These are phyloP conservation scores for Mizuhopecten yessoensis DNA, from an alignment of 1,140 invertebrate genomes.

Conservation along the genomic window DNA sequence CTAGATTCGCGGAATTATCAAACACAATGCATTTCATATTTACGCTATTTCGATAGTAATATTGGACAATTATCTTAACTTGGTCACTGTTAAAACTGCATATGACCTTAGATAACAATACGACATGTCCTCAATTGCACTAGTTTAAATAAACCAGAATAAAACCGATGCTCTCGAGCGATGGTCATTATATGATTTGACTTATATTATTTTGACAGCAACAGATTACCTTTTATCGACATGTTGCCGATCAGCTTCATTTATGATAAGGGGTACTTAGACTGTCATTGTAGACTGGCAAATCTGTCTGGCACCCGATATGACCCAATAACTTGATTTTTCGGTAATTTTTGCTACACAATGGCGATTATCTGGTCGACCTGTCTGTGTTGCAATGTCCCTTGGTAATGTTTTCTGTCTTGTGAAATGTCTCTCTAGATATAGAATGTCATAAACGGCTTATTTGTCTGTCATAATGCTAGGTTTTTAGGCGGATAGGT, in stretches of 20 bases:
- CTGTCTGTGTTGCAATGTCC: neutral
- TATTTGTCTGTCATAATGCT: neutral
- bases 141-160: too few species aligned
- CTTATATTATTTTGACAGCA: neutral
- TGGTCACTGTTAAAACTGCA: too few species aligned
- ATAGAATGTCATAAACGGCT: neutral
- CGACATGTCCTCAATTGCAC: too few species aligned
- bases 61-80: too few species aligned
- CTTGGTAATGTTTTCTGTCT: neutral
- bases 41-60: too few species aligned
- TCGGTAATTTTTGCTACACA: neutral
- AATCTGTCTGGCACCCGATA: neutral
- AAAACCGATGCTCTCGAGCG: neutral
- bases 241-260: neutral
- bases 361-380: neutral
- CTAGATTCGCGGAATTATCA: too few species aligned
- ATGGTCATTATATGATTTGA: neutral
- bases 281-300: neutral
- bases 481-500: neutral
- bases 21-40: too few species aligned
- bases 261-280: neutral
- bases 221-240: neutral
- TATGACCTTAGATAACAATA: too few species aligned
- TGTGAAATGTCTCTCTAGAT: neutral
- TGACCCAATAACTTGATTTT: neutral